phyloP scores from a whole-genome alignment of 2,113 vertebrate genomes.

The Tragelaphus buxtoni region DNA sequence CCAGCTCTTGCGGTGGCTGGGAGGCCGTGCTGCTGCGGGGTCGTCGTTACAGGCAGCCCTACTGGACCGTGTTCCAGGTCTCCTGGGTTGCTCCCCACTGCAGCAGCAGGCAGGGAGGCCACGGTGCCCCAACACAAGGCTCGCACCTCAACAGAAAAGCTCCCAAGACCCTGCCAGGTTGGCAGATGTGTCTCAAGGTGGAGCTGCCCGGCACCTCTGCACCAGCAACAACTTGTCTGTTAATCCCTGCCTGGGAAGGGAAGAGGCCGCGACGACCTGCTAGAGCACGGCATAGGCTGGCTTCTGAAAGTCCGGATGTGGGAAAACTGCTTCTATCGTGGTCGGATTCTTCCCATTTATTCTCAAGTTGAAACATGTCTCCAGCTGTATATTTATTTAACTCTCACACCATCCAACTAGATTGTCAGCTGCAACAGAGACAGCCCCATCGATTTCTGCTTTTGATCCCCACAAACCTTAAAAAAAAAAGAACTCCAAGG shows the following conservation, averaged over 20 bases:
- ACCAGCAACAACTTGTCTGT: background rate
- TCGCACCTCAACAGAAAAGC: background rate
- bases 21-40: rapidly evolving
- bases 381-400: background rate
- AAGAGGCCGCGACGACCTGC: background rate
- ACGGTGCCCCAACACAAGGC: background rate
- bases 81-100: background rate
- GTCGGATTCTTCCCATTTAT: background rate
- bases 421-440: background rate
- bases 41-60: background rate
- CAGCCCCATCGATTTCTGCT: background rate
- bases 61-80: background rate
- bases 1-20: rapidly evolving
- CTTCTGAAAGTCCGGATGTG: background rate
- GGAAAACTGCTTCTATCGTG: background rate
- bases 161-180: background rate
- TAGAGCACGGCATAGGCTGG: background rate
- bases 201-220: background rate
- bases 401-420: background rate
- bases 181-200: background rate
- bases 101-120: background rate
- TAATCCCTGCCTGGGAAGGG: background rate
- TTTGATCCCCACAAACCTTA: background rate
- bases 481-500: background rate
- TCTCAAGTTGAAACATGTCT: background rate